Conservation (phyloP, 2,888 invertebrate species). For the Rhingia campestris region DNA sequence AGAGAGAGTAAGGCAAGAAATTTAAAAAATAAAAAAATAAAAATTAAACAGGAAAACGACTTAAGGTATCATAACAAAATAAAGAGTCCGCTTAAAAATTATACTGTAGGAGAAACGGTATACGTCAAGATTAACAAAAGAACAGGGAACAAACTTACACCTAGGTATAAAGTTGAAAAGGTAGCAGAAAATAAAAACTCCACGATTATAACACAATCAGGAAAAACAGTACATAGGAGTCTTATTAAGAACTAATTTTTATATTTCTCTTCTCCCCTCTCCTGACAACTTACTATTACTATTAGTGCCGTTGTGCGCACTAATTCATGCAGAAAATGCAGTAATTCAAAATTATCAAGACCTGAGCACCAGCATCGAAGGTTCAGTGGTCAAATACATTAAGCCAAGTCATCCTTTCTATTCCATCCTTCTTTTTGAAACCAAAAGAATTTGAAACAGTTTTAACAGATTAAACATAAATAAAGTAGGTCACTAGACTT, state of each 20-base stretch:
- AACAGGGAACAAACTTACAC: not conserved
- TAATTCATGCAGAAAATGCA: no score
- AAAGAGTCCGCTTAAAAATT: not conserved
- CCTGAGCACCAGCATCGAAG: no score
- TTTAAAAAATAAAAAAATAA: not conserved
- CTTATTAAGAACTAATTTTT: no score
- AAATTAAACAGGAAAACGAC: not conserved
- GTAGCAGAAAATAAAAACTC: not conserved
- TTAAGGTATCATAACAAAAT: conserved; percentile 1
- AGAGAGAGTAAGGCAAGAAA: not conserved
- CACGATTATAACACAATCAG: not conserved
- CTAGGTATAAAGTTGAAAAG: no score
- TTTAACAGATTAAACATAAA: no score
- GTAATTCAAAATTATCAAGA: no score
- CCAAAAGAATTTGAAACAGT: no score
- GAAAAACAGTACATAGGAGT: no score
- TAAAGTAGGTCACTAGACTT: not conserved
- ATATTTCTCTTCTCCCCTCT: not conserved
- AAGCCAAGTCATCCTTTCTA: no score
- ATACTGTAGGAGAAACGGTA: not conserved
- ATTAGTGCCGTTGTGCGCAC: no score
- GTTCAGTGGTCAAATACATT: no score
- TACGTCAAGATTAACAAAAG: not conserved
- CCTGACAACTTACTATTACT: not conserved
- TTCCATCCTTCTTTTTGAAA: no score